Percentiles rank a stretch among this genome's conserved stretches.
Conservation (phyloP, 2,113 vertebrate genomes). For the Platichthys flesus region DNA sequence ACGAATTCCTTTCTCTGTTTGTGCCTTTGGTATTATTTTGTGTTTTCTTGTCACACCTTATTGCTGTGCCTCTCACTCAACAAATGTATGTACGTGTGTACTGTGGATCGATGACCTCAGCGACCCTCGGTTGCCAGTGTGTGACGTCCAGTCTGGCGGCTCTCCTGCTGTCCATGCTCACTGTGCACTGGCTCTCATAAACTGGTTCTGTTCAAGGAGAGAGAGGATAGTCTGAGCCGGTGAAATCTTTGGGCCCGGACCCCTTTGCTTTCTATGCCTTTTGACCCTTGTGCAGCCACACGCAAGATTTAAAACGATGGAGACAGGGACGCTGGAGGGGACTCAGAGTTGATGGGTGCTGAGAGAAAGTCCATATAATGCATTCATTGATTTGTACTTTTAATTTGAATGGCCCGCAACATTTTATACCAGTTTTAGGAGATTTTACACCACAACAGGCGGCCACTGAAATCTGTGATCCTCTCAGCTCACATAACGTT, state of each 20-base stretch:
- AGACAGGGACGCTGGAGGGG: not conserved
- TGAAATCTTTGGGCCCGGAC: slow-evolving; percentile 56
- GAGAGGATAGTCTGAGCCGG: slow-evolving; percentile 67
- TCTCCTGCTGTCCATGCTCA: slow-evolving; percentile 89
- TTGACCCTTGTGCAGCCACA: slow-evolving; percentile 80
- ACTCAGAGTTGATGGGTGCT: not conserved
- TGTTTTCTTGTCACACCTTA: slow-evolving; percentile 35
- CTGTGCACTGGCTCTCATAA: slow-evolving; percentile 93
- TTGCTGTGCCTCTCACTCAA: slow-evolving; percentile 16
- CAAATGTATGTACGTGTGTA: slow-evolving; percentile 54
- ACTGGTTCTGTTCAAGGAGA: slow-evolving; percentile 75
- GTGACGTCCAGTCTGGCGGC: slow-evolving; percentile 89
- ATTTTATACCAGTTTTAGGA: not conserved
- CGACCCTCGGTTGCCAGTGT: slow-evolving; percentile 90
- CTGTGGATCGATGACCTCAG: slow-evolving; percentile 80
- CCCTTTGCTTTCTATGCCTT: slow-evolving; percentile 80
- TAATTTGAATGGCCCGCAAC: not conserved
- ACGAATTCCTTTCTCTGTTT: slow-evolving; percentile 59
- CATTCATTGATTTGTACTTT: not conserved
- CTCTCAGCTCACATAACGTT: no score
- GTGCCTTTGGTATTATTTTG: slow-evolving; percentile 16
- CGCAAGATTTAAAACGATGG: slow-evolving; percentile 67
- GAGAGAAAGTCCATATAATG: no score
- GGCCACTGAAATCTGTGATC: no score
- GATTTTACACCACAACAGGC: no score